Base-by-base conservation (phyloP, 2,113 vertebrate species). In the Cyprinodon brontotheroides region DNA sequence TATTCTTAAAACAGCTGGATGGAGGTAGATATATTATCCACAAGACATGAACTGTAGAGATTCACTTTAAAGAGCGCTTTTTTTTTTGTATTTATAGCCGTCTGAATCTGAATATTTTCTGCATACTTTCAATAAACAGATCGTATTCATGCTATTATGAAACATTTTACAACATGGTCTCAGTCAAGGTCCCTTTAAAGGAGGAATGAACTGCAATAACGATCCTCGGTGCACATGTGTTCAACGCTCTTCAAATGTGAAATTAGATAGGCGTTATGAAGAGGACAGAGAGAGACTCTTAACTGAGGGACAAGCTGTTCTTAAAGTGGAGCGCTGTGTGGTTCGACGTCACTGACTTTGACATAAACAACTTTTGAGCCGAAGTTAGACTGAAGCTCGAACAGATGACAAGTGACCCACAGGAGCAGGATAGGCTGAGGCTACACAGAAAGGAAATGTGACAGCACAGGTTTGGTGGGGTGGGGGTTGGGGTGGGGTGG, bases 281-380 rank as follows among this genome's bases (percentile, higher is more conserved):
- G 66, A 70, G 69, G 74, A 73, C 41, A 67, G 29, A 64, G 29
- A 64, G 65, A 57, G 53, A 39, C 29, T 75, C 38, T 68, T 63
- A 70, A 80, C 65, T 69, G 53, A 39, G 29, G 59, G 40, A 83
- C 86, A 79, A 63, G 70, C 62, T 84, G 84, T 88, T 90, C 90
- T 65, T 41, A 77, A 77, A 75, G 80, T 78, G 85, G 76, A 84
- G 77, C 77, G 76, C 69, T 61, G 62, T 57, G 69, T 1, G 7
- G 60, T 15, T 45, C 11, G 68, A 77, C 38, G 68, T 86, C 78
- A 83, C 20, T 57, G 65, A 61, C 65, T 78, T 72, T 72, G 41
- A 85, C 65, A 85, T 77, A 76, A 85, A 87, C 40, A 47, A 76
- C 61, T 68, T 74, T 60, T 69, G 53, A 72, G 77, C 50, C 65